Evolutionary conservation across 2,888 invertebrate genomes (phyloP).

Genomic region (Lomographa bimaculata): DNA sequence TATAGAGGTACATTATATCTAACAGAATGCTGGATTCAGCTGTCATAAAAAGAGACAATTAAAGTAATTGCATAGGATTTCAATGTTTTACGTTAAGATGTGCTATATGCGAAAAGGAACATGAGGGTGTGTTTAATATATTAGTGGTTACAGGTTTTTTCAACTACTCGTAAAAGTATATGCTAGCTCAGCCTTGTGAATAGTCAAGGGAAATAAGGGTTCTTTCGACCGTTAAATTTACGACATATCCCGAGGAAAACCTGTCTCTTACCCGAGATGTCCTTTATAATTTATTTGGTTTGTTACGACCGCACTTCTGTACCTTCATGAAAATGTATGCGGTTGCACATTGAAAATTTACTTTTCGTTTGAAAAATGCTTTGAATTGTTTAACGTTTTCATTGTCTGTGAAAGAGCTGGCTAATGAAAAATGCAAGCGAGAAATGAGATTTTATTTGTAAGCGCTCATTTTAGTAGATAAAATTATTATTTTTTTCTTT

Average conservation of each 20-base stretch:
- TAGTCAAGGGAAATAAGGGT: constrained; percentile 75
- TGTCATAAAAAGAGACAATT: constrained; percentile 31
- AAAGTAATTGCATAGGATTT: constrained; percentile 26
- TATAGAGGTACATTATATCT: constrained; percentile 51
- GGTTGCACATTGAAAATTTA: constrained; percentile 48
- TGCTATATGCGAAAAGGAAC: constrained; percentile 4
- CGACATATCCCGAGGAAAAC: constrained; percentile 77
- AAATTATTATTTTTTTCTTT: no score
- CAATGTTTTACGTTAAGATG: constrained; percentile 25
- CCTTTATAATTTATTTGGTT: constrained; percentile 80
- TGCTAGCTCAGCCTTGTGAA: constrained; percentile 68
- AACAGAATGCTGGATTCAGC: constrained; percentile 40
- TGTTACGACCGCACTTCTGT: constrained; percentile 59
- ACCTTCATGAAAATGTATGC: constrained; percentile 60
- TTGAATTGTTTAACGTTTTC: constrained; percentile 19
- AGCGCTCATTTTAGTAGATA: no score
- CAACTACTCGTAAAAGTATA: constrained; percentile 68
- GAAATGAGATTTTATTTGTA: no score
- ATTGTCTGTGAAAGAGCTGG: constrained; percentile 8
- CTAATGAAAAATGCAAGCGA: constrained; percentile 25
- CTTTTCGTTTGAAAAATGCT: constrained; percentile 33
- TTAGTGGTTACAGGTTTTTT: constrained; percentile 48
- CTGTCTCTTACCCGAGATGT: constrained; percentile 68
- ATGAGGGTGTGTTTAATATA: constrained; percentile 40
- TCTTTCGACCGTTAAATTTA: constrained; percentile 80